These are phyloP conservation scores for Poecilia velifera DNA, from an alignment of 2,797 vertebrate species.

Conservation along the genomic window DNA sequence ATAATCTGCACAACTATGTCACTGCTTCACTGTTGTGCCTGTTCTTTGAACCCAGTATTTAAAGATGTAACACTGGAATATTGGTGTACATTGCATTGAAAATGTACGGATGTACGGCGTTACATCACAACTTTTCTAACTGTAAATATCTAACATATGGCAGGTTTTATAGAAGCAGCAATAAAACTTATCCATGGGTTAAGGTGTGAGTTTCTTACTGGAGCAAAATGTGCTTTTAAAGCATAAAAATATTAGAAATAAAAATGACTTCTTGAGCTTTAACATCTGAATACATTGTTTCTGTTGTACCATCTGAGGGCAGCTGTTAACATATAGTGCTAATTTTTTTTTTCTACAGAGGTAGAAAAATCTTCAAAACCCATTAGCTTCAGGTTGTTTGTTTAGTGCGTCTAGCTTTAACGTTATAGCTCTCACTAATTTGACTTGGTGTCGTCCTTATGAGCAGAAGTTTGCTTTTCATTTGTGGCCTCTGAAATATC, in stretches of 20 bases:
- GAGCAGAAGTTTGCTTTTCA: background rate
- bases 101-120: background rate
- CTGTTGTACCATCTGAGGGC: background rate
- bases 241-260: background rate
- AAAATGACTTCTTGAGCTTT: background rate
- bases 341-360: background rate
- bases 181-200: background rate
- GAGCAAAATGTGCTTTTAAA: background rate
- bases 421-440: background rate
- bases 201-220: background rate
- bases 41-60: background rate
- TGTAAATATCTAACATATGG: background rate
- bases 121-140: background rate
- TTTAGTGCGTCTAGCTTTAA: background rate
- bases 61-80: background rate
- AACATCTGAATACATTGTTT: background rate
- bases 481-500: background rate
- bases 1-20: background rate
- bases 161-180: background rate
- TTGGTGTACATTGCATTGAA: background rate
- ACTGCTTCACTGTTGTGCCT: slow-evolving; percentile 55
- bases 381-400: background rate
- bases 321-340: background rate
- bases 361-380: background rate
- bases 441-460: background rate